These are phyloP conservation scores for Onychomys arenicola DNA, from an alignment of 2,797 vertebrate genomes.

Conservation along the genomic window DNA sequence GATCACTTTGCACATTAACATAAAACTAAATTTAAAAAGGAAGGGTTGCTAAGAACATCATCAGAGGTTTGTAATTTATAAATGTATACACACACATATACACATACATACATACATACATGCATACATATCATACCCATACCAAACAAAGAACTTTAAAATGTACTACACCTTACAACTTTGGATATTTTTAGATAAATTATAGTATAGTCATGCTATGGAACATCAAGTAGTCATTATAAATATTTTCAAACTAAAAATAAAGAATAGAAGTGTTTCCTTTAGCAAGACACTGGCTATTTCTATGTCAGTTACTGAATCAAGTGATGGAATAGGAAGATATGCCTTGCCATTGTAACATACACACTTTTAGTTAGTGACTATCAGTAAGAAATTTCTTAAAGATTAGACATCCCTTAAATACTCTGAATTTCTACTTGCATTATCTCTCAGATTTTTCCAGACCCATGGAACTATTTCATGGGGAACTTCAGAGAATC, in stretches of 20 bases:
- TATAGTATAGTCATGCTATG: not conserved
- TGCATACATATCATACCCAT: not conserved
- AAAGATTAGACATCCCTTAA: conserved; percentile 38
- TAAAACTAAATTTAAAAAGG: not conserved
- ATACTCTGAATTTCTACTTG: not conserved
- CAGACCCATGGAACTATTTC: not conserved
- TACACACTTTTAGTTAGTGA: conserved; percentile 17
- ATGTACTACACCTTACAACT: not conserved
- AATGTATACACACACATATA: not conserved
- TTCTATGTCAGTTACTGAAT: not conserved
- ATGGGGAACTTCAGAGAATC: conserved; percentile 33
- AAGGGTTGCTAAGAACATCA: not conserved
- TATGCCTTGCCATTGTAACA: not conserved
- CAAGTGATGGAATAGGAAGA: not conserved
- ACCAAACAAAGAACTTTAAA: not conserved
- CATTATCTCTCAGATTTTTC: conserved; percentile 29
- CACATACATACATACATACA: not conserved
- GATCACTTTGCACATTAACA: not conserved
- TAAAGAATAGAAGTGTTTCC: not conserved
- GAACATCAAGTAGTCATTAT: not conserved
- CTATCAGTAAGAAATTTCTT: conserved; percentile 19
- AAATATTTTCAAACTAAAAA: not conserved
- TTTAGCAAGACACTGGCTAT: not conserved
- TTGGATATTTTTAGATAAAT: not conserved
- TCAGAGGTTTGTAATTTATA: not conserved